Evolutionary conservation across 2,888 invertebrate genomes (phyloP), one percentile per base, ranked within the genome.

Genomic region (Acanthacorydalis orientalis): DNA sequence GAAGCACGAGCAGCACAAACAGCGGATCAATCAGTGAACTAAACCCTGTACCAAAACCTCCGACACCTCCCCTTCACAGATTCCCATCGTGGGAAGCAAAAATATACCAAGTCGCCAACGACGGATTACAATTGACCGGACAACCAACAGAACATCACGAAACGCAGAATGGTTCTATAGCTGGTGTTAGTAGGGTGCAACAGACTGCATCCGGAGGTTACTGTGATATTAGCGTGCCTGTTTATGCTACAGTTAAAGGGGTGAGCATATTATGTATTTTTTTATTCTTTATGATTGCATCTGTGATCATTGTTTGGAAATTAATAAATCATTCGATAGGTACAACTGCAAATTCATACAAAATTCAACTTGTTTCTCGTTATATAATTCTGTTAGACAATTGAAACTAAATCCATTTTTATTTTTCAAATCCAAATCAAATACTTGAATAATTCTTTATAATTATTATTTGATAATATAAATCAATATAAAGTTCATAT

Each of bases 11-110:
- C 43, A 56, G 55, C 37, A 55, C 51, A 16, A 57, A 51, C 35
- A 55, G 53, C 49, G 55, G 51, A 23, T 53, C 49, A 39, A 49
- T 50, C 42, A 53, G 54, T 39, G 55, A 51, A 31, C 44, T 50
- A 10, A 40, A 46, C 7, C 44, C 51, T 2, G 64, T 63, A 35
- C 70, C 72, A 2, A 69, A 78, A 52, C 85, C 91, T 0, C 91
- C 91, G 11, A 91, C 92, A 1, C 92, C 92, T 23, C 92, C 92
- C 0, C 65, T 92, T 47, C 92, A 93, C 63, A 74, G 92, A 60
- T 88, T 88, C 63, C 89, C 89, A 4, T 86, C 86, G 57, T 92
- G 92, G 92, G 92, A 93, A 66, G 91, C 90, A n/a, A 81, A 91
- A 63, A 92, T 93, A 58, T 93, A 93, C 65, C 90, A 91, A 62